Percentiles rank a stretch among this genome's conserved stretches.
These are phyloP conservation scores for Columba livia DNA, from an alignment of 2,113 vertebrate genomes.

Conservation along the genomic window DNA sequence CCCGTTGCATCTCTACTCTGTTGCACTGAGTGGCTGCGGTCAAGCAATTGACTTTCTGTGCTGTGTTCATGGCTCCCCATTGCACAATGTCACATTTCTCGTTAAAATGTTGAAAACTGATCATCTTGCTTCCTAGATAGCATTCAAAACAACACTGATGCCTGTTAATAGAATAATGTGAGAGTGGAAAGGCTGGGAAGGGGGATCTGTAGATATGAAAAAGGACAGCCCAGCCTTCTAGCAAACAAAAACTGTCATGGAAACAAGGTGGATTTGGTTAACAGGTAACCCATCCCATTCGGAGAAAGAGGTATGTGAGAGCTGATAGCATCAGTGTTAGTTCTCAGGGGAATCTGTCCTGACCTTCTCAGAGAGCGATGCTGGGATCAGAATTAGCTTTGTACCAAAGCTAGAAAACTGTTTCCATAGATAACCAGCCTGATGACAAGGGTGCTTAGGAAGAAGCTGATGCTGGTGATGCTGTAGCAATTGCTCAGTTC, in stretches of 20 bases:
- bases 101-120: slow-evolving; percentile 73
- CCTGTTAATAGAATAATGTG: not conserved
- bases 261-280: not conserved
- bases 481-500: not conserved
- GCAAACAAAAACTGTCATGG: not conserved
- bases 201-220: not conserved
- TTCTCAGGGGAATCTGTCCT: slow-evolving; percentile 16
- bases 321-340: slow-evolving; percentile 61
- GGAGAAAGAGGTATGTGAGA: not conserved
- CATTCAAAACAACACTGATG: slow-evolving; percentile 57
- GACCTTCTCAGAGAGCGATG: slow-evolving; percentile 25
- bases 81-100: slow-evolving; percentile 36
- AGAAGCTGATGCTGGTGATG: not conserved
- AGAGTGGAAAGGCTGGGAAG: not conserved
- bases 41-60: not conserved
- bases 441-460: not conserved
- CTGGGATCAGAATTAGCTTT: slow-evolving; percentile 53
- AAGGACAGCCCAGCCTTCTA: not conserved
- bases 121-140: slow-evolving; percentile 24
- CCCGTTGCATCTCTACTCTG: not conserved
- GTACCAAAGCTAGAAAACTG: not conserved
- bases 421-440: not conserved
- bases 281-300: not conserved
- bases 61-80: slow-evolving; percentile 19
- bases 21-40: not conserved